Evolutionary conservation across 1,140 invertebrate genomes (phyloP), one percentile per base, ranked within the genome.

Genomic region (Zaprionus ornatus): DNA sequence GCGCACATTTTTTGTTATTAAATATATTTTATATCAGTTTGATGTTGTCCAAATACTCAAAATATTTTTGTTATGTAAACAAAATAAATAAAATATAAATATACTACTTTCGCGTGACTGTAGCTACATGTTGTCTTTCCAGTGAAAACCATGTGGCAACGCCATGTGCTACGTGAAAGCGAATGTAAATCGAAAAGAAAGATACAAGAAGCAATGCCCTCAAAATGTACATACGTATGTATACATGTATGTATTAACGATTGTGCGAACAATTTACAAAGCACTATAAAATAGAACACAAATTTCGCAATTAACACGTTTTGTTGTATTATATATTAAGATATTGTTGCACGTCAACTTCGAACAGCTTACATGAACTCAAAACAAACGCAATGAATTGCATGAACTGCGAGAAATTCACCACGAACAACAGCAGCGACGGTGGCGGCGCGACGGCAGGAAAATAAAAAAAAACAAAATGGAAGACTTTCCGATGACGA

Each of bases 401-500:
- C 69, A 74, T 50, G 63, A 77, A 74, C 57, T 72, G 71, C 61
- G 78, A 79, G 81, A 88, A 88, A 88, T 85, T 90, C 84, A 88
- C 84, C 84, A 88, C 84, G 68, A 90, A 73, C 67, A 65, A 40
- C 23, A 29, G 71, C 78, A 74, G 66, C 55, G 54, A 63, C 75
- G 52, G 50, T 68, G 67, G 74, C 64, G 63, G 75, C 62, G 35
- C 76, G 66, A 60, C 71, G 71, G 70, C 83, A 76, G 62, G 48
- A 64, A 60, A 69, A 69, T 66, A 70, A 70, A 74, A 62, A 62
- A 85, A 88, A 88, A 88, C 85, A 88, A 88, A 88, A 88, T 88
- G 85, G 84, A 90, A 88, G 84, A 84, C 85, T 70, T 74, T 75
- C 66, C 69, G 80, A 90, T 79, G 77, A 87, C 74, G 78, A 84